Evolutionary conservation across 1,140 invertebrate species (phyloP).

Genomic region (Euschistus heros): DNA sequence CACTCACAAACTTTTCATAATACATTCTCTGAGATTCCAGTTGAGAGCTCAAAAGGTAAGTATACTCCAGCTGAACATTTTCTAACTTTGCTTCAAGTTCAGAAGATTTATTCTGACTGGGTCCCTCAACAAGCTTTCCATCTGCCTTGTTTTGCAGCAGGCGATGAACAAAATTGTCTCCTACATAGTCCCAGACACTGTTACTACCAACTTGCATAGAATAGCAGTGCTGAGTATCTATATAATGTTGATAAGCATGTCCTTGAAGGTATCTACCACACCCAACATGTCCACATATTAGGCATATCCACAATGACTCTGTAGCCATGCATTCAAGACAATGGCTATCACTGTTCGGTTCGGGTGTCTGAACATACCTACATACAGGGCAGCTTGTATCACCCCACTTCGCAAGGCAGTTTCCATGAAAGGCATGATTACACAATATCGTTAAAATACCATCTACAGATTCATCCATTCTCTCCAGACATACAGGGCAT

Average conservation of each 20-base stretch:
- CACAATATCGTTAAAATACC: slow-evolving; percentile 95
- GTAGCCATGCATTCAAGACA: slow-evolving; percentile 70
- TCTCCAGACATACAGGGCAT: slow-evolving; percentile 92
- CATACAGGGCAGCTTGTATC: slow-evolving; percentile 67
- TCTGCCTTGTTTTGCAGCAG: slow-evolving; percentile 93
- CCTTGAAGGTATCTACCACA: slow-evolving; percentile 75
- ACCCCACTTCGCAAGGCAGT: slow-evolving; percentile 92
- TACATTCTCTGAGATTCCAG: slow-evolving; percentile 86
- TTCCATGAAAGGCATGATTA: slow-evolving; percentile 95
- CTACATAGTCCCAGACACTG: slow-evolving; percentile 94
- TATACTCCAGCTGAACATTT: slow-evolving; percentile 89
- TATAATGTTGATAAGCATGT: slow-evolving; percentile 76
- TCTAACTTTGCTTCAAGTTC: slow-evolving; percentile 80
- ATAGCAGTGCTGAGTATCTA: slow-evolving; percentile 92
- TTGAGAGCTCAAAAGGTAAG: slow-evolving; percentile 92
- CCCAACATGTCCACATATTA: slow-evolving; percentile 96
- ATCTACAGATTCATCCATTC: slow-evolving; percentile 97
- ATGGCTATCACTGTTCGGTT: slow-evolving; percentile 66
- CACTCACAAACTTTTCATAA: slow-evolving; percentile 74
- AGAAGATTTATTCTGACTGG: slow-evolving; percentile 37
- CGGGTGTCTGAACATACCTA: slow-evolving; percentile 86
- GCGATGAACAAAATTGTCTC: slow-evolving; percentile 95
- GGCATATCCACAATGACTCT: slow-evolving; percentile 93
- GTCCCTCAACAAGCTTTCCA: slow-evolving; percentile 85
- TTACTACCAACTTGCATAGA: slow-evolving; percentile 92